A percentile compares a stretch with the other conserved stretches of the same genome.
Evolutionary conservation across 2,113 vertebrate species (phyloP).

Genomic region (Myotis davidii): DNA sequence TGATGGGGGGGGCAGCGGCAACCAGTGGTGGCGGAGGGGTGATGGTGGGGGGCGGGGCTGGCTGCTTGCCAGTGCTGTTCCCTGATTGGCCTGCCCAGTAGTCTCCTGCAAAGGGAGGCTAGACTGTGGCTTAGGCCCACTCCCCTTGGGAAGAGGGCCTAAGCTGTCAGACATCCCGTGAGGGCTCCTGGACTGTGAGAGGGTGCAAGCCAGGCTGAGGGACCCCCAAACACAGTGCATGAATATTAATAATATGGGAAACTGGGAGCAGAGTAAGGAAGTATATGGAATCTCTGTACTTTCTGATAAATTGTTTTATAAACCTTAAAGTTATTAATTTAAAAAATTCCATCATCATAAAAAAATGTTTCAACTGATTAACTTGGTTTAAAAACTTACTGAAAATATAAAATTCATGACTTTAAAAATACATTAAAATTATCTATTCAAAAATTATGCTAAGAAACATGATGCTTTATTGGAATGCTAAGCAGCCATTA

Average conservation of each 20-base stretch:
- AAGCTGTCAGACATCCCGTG: too few relatives aligned
- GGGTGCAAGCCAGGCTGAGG: too few relatives aligned
- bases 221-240: too few relatives aligned
- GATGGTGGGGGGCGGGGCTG: too few relatives aligned
- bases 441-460: background rate
- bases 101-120: too few relatives aligned
- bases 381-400: background rate
- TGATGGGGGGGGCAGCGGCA: too few relatives aligned
- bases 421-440: background rate
- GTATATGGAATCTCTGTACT: background rate
- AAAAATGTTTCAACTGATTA: background rate
- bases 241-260: background rate
- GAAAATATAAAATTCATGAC: background rate
- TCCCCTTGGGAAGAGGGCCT: too few relatives aligned
- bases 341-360: background rate
- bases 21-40: too few relatives aligned
- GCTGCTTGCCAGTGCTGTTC: too few relatives aligned
- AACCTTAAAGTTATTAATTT: background rate
- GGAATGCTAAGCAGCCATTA: background rate
- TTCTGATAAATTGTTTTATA: background rate
- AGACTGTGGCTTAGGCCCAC: too few relatives aligned
- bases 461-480: background rate
- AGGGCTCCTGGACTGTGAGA: too few relatives aligned
- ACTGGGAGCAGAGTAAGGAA: background rate
- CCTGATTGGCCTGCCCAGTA: too few relatives aligned